A percentile compares a stretch with the other conserved stretches of the same genome.
Conservation (phyloP, 2,888 invertebrate genomes). For the Eurois occulta region DNA sequence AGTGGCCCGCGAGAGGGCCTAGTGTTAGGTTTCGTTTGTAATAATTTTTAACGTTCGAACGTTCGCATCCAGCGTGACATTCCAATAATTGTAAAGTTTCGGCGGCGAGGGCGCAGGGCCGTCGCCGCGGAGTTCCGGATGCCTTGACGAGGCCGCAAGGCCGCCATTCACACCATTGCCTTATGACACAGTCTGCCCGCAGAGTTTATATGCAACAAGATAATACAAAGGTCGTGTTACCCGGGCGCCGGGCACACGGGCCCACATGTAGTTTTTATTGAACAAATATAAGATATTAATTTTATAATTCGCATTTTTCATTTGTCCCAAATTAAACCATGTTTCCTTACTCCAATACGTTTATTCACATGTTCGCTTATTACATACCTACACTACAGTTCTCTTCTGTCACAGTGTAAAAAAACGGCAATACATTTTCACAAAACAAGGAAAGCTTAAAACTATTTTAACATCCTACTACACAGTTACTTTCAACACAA, state of each 20-base stretch:
- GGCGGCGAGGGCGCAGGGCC: conserved; percentile 77
- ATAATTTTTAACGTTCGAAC: conserved; percentile 83
- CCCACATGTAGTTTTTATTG: conserved; percentile 91
- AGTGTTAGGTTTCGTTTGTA: conserved; percentile 86
- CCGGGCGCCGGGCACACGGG: conserved; percentile 90
- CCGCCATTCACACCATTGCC: conserved; percentile 87
- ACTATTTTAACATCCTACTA: background rate
- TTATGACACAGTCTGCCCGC: conserved; percentile 91
- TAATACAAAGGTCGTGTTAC: conserved; percentile 91
- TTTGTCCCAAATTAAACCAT: conserved; percentile 62
- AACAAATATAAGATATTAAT: conserved; percentile 91
- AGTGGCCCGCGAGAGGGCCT: conserved; percentile 81
- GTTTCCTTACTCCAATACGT: conserved; percentile 49
- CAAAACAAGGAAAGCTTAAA: conserved; percentile 13
- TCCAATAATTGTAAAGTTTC: conserved; percentile 87
- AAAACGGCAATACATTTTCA: background rate
- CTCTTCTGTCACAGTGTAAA: background rate
- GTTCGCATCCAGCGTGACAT: conserved; percentile 89
- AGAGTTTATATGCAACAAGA: conserved; percentile 90
- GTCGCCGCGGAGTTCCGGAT: conserved; percentile 79
- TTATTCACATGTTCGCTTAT: conserved; percentile 57
- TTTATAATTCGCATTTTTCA: conserved; percentile 88
- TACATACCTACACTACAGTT: conserved; percentile 8
- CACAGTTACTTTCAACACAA: conserved; percentile 23
- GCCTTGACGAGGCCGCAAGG: conserved; percentile 83